Conservation (phyloP, 2,888 invertebrate genomes). For the Cabera pusaria region DNA sequence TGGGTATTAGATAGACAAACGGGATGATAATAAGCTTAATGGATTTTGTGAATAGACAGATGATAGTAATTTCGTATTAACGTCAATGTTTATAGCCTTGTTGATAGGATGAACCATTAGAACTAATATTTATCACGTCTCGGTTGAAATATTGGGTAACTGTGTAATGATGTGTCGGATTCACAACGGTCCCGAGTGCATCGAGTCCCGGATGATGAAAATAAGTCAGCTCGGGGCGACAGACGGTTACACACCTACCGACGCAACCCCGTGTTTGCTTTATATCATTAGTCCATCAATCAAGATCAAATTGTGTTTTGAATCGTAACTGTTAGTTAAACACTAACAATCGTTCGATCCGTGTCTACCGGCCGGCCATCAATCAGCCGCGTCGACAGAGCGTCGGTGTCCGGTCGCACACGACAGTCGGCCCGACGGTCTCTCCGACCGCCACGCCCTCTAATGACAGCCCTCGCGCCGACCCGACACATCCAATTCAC, state of each 20-base stretch:
- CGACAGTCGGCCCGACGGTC: conserved; percentile 28
- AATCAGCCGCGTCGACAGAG: conserved; percentile 61
- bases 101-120: conserved; percentile 9
- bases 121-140: conserved; percentile 20
- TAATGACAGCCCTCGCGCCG: conserved; percentile 68
- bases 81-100: conserved; percentile 6
- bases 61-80: conserved; percentile 14
- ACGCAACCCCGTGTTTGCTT: conserved; percentile 68
- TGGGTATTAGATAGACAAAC: too few relatives aligned
- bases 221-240: conserved; percentile 54
- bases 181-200: conserved; percentile 42
- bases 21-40: neutral
- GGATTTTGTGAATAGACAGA: neutral
- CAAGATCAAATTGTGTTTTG: conserved; percentile 76
- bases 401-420: conserved; percentile 42
- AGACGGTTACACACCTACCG: conserved; percentile 54
- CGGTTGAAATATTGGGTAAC: conserved; percentile 28
- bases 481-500: conserved; percentile 79
- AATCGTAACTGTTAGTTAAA: conserved; percentile 78
- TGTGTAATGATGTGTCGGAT: conserved; percentile 45
- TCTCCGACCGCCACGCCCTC: conserved; percentile 43
- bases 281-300: conserved; percentile 82
- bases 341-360: conserved; percentile 72
- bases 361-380: conserved; percentile 61
- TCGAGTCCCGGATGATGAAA: conserved; percentile 49